These are phyloP conservation scores for Masticophis lateralis DNA, from an alignment of 2,797 vertebrate genomes.

Conservation along the genomic window DNA sequence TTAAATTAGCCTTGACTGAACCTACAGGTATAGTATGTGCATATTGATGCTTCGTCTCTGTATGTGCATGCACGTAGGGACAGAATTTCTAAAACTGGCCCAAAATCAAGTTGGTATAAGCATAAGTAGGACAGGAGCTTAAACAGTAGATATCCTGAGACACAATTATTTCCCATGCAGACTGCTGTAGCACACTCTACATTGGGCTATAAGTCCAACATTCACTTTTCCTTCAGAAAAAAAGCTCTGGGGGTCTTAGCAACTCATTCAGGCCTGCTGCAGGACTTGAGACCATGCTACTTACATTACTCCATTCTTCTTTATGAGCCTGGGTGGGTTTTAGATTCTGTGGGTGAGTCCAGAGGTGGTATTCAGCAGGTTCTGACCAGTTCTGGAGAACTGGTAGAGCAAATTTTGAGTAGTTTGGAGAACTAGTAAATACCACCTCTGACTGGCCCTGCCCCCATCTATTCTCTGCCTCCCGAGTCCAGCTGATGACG, in stretches of 20 bases:
- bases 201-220: background rate
- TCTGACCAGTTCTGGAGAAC: no score
- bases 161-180: background rate
- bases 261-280: background rate
- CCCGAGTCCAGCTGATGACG: no score
- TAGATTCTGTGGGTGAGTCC: background rate
- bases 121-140: background rate
- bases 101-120: background rate
- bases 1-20: background rate
- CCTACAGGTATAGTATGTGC: background rate
- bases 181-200: background rate
- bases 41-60: background rate
- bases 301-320: background rate
- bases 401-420: no score
- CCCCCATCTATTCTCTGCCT: no score
- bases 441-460: no score
- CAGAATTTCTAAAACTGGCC: background rate
- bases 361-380: no score
- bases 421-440: no score
- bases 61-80: background rate
- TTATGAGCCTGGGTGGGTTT: background rate
- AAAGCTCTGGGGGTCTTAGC: background rate
- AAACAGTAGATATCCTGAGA: background rate
- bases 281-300: background rate
- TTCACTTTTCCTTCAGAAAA: background rate